phyloP scores from a whole-genome alignment of 2,888 invertebrate species.

The Tetragonisca angustula region DNA sequence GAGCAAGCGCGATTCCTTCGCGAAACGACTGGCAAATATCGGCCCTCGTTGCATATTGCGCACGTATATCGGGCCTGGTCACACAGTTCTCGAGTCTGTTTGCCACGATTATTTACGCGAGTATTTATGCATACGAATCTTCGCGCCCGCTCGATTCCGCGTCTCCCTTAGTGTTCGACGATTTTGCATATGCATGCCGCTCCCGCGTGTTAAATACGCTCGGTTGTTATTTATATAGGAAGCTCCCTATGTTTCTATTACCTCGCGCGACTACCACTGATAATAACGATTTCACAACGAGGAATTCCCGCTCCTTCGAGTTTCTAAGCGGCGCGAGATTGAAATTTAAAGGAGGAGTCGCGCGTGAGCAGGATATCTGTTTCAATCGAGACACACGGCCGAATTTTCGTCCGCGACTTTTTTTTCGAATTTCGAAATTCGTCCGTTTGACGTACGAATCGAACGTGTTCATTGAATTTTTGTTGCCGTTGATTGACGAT shows the following conservation, averaged over 20 bases:
- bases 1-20: background rate
- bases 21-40: conserved; percentile 1
- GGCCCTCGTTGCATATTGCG: conserved; percentile 40
- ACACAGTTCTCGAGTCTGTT: conserved; percentile 7
- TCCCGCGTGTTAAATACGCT: conserved; percentile 33
- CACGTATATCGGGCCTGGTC: background rate
- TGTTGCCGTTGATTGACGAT: background rate
- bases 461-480: background rate
- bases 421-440: too few relatives aligned
- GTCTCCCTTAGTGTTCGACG: conserved; percentile 14
- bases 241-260: background rate
- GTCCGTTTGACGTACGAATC: background rate
- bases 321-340: background rate
- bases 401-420: too few relatives aligned
- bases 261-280: background rate
- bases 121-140: conserved; percentile 43
- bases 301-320: too few relatives aligned
- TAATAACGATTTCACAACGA: background rate
- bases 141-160: conserved; percentile 23
- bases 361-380: background rate
- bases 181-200: conserved; percentile 47
- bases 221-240: conserved; percentile 21
- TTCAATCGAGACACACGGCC: background rate
- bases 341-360: background rate
- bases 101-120: conserved; percentile 12